A percentile compares a stretch with the other conserved stretches of the same genome.
phyloP scores from a whole-genome alignment of 2,113 vertebrate species.

The Pseudois nayaur region DNA sequence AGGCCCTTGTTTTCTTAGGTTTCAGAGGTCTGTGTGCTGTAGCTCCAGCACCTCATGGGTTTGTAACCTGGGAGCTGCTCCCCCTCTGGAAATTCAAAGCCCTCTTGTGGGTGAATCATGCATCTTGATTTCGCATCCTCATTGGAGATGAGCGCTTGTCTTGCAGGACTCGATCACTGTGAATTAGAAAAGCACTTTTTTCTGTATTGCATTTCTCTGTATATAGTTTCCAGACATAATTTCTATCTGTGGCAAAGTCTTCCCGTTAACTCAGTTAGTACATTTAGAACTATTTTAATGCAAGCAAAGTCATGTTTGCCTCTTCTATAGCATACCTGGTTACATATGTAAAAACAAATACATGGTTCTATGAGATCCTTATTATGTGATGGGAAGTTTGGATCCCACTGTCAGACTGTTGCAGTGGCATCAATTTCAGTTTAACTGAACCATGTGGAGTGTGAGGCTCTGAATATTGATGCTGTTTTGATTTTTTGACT shows the following conservation, averaged over 20 bases:
- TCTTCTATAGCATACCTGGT: background rate
- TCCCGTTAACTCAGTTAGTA: background rate
- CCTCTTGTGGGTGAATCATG: background rate
- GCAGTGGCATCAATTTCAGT: background rate
- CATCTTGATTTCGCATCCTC: background rate
- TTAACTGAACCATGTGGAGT: background rate
- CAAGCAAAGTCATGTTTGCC: background rate
- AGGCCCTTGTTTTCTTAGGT: background rate
- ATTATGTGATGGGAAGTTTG: background rate
- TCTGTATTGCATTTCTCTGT: background rate
- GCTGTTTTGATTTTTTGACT: background rate
- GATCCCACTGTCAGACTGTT: background rate
- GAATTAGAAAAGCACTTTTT: background rate
- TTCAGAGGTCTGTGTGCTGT: background rate
- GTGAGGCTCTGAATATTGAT: accelerated
- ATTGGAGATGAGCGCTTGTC: background rate
- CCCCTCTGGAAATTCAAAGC: background rate
- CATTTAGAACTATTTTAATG: background rate
- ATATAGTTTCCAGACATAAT: background rate
- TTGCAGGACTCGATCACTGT: background rate
- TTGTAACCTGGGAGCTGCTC: background rate
- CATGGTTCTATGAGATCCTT: background rate
- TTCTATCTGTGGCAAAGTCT: background rate
- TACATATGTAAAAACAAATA: background rate
- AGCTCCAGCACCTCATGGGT: background rate